Evolutionary conservation across 1,140 invertebrate species (phyloP), one percentile per base, ranked within the genome.

Genomic region (Matsumurasca onukii): DNA sequence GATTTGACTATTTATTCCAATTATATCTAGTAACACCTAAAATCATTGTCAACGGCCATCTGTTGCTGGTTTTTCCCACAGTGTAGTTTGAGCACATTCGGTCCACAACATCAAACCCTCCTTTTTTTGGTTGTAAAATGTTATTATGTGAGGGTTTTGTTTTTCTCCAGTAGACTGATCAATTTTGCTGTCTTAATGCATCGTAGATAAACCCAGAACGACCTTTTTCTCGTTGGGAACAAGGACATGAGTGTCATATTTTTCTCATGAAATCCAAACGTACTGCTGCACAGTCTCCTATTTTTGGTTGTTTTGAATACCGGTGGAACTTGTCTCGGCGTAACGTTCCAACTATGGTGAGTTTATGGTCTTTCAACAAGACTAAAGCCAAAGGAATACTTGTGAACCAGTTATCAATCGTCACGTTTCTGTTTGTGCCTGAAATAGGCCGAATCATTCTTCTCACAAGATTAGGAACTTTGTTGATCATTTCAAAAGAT

Each of bases 351-450:
- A 78, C 73, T 5, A 75, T 69, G 17, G 73, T 78, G 20, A 77
- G 49, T 20, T 75, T 73, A 29, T 77, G 73, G 12, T 75, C 34
- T 3, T 73, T 72, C 39, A 75, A 67, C 34, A 80, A 74, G 59
- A 78, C 72, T 45, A 74, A 68, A 12, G 67, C 70, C 34, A 80
- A 67, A 25, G 75, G 72, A 48, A 79, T 70, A 61, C 74, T 74
- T 64, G 75, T 76, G 69, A 76, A 81, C 75, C 75, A 80, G 72
- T 77, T 80, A 70, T 80, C 77, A 39, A 77, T 71, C 3, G 78
- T 80, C 25, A 80, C 45, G 70, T 81, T 80, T 67, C 77, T 65
- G 27, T 74, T 73, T 51, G 77, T 74, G 1, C 76, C 74, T 64
- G 76, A 70, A 39, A 79, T 70, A 17, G 68, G 62, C 71, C 70